These are phyloP conservation scores for Rhineura floridana DNA, from an alignment of 2,113 vertebrate genomes.

Conservation along the genomic window DNA sequence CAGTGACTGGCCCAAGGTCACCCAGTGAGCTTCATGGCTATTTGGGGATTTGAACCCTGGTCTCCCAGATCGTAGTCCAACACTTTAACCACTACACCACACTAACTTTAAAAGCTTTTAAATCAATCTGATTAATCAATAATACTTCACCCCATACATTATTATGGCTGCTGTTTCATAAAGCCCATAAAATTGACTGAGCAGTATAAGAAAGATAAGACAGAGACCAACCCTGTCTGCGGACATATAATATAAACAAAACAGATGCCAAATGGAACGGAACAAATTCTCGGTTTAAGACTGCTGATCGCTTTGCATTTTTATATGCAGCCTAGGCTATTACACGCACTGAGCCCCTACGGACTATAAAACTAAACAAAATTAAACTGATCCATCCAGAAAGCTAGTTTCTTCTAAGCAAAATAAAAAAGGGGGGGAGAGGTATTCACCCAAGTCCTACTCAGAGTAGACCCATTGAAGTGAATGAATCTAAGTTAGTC, in stretches of 20 bases:
- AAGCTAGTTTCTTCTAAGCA: conserved; percentile 14
- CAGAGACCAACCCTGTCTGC: neutral
- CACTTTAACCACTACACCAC: too few relatives aligned
- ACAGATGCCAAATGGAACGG: neutral
- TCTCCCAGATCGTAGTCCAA: too few relatives aligned
- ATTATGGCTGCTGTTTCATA: neutral
- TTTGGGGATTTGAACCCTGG: too few relatives aligned
- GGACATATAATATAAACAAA: neutral
- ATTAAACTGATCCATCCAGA: conserved; percentile 32
- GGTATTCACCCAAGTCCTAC: too few relatives aligned
- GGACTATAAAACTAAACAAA: neutral
- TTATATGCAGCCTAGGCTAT: neutral
- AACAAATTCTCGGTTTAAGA: neutral
- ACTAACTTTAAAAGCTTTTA: neutral
- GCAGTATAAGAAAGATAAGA: neutral
- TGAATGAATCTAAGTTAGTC: too few relatives aligned
- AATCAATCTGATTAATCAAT: neutral
- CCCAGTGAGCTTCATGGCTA: too few relatives aligned
- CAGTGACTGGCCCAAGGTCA: too few relatives aligned
- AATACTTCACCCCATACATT: neutral
- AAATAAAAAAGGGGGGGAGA: conserved; percentile 30
- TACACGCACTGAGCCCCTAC: neutral
- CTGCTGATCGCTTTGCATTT: neutral
- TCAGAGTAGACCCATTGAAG: too few relatives aligned
- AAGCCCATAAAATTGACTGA: neutral